Evolutionary conservation across 2,113 vertebrate genomes (phyloP).

Genomic region (Callospermophilus lateralis): DNA sequence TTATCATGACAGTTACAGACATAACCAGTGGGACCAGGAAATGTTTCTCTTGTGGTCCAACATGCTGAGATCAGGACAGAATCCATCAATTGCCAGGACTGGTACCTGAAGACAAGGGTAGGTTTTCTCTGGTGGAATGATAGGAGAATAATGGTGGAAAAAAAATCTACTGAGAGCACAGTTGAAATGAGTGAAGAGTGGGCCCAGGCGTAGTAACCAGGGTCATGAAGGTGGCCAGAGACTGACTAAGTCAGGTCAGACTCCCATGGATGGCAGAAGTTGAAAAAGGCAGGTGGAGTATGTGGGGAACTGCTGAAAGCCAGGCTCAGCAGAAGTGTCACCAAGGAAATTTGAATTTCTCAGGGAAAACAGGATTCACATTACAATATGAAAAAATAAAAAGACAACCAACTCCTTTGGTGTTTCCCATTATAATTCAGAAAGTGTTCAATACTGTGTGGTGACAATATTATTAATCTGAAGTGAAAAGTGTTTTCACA

Average conservation of each 20-base stretch:
- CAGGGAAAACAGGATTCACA: not conserved
- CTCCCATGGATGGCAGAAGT: not conserved
- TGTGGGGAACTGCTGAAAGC: rapidly evolving
- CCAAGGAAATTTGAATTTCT: not conserved
- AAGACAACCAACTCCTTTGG: not conserved
- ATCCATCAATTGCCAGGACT: not conserved
- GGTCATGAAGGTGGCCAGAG: not conserved
- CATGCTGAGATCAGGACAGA: not conserved
- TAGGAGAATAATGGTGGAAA: not conserved
- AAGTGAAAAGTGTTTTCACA: not conserved
- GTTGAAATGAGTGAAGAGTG: not conserved
- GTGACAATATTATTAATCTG: not conserved
- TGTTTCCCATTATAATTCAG: not conserved
- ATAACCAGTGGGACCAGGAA: too few relatives aligned
- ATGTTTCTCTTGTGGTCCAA: not conserved
- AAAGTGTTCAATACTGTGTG: not conserved
- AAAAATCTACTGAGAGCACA: not conserved
- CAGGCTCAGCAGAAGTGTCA: not conserved
- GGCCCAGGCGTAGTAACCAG: not conserved
- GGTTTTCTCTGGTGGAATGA: not conserved
- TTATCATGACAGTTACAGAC: not conserved
- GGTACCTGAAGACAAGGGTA: not conserved
- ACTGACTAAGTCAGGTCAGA: not conserved
- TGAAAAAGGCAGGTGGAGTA: not conserved
- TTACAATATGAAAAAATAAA: not conserved